phyloP scores from a whole-genome alignment of 1,140 invertebrate genomes.

The Pollicipes pollicipes region DNA sequence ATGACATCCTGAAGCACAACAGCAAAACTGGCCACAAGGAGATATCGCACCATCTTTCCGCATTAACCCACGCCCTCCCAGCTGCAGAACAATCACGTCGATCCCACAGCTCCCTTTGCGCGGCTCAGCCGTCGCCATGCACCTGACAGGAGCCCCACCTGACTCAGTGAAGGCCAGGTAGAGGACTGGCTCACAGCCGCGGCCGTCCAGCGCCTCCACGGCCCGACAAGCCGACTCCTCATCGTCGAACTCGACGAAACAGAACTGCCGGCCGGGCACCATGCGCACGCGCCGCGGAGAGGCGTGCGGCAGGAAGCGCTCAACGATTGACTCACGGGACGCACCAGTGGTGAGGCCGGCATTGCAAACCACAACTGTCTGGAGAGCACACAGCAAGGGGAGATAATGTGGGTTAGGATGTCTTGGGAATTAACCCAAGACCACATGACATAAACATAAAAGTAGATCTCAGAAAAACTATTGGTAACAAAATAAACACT shows the following conservation, averaged over 20 bases:
- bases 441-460: too few relatives aligned
- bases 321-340: conserved; percentile 38
- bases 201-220: conserved; percentile 31
- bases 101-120: too few relatives aligned
- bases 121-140: too few relatives aligned
- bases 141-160: too few relatives aligned
- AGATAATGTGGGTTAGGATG: not conserved
- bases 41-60: too few relatives aligned
- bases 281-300: conserved; percentile 38
- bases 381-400: not conserved
- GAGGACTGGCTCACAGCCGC: conserved; percentile 36
- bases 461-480: too few relatives aligned
- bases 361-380: conserved; percentile 43
- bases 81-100: too few relatives aligned
- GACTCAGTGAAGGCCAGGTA: conserved; percentile 43
- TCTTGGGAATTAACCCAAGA: not conserved
- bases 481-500: too few relatives aligned
- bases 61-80: too few relatives aligned
- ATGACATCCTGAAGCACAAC: too few relatives aligned
- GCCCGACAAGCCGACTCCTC: conserved; percentile 31
- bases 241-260: conserved; percentile 42
- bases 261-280: conserved; percentile 52
- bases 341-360: conserved; percentile 53
- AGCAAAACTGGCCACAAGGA: too few relatives aligned
- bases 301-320: conserved; percentile 33